These are phyloP conservation scores for Himalopsyche japonica DNA, from an alignment of 2,888 invertebrate genomes.

Conservation along the genomic window DNA sequence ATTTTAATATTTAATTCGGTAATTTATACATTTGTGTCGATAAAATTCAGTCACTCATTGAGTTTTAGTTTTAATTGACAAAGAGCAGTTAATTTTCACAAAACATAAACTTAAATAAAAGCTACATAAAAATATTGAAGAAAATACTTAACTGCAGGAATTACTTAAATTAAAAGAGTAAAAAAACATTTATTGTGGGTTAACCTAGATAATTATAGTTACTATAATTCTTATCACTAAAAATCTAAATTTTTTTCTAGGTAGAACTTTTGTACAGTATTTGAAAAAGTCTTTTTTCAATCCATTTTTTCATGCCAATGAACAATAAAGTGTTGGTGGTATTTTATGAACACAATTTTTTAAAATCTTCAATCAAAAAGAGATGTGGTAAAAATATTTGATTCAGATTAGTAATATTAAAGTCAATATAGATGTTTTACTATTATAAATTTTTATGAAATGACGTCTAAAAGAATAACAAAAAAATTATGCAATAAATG, in stretches of 20 bases:
- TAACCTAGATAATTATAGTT: neutral
- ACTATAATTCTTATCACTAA: neutral
- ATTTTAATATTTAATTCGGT: neutral
- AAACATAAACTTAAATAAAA: neutral
- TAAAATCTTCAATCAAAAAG: no score
- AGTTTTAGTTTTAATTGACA: constrained; percentile 1
- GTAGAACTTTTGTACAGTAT: neutral
- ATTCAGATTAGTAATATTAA: no score
- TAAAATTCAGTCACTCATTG: neutral
- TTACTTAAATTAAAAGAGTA: neutral
- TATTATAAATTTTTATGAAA: no score
- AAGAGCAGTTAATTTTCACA: neutral
- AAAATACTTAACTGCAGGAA: neutral
- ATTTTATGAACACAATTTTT: no score
- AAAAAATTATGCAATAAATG: no score
- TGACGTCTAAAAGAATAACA: no score
- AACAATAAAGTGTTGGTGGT: no score
- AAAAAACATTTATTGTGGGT: neutral
- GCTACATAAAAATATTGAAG: neutral
- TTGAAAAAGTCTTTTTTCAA: neutral
- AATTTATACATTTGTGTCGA: neutral
- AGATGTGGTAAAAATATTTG: no score
- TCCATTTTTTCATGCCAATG: neutral
- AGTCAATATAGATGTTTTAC: no score
- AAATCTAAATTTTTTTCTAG: neutral